A percentile compares a stretch with the other conserved stretches of the same genome.
Evolutionary conservation across 2,797 vertebrate species (phyloP).

Genomic region (Leptatherina wallacei): DNA sequence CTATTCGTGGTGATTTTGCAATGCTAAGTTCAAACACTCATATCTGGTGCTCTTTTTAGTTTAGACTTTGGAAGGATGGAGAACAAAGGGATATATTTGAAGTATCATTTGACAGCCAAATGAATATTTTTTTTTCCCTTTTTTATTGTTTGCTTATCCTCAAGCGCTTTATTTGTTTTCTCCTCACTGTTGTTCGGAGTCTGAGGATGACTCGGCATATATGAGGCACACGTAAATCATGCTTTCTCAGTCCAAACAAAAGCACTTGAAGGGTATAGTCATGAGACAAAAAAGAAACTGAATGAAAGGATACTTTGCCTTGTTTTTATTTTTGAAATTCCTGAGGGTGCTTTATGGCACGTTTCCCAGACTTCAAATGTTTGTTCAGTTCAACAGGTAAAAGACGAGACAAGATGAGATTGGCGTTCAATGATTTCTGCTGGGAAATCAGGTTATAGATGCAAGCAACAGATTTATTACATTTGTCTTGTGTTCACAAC

Average conservation of each 20-base stretch:
- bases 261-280: slow-evolving; percentile 24
- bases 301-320: slow-evolving; percentile 52
- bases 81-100: slow-evolving; percentile 7
- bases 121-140: slow-evolving; percentile 41
- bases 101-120: slow-evolving; percentile 48
- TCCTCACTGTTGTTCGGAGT: neutral
- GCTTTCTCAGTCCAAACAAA: slow-evolving; percentile 53
- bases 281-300: slow-evolving; percentile 49
- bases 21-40: slow-evolving; percentile 19
- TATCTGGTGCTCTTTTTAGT: neutral
- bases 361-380: slow-evolving; percentile 42
- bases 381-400: slow-evolving; percentile 58
- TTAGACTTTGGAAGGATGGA: slow-evolving; percentile 2
- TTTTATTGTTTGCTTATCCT: slow-evolving; percentile 15
- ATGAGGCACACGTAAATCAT: slow-evolving; percentile 40
- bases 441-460: slow-evolving; percentile 49
- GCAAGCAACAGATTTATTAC: slow-evolving; percentile 32
- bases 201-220: neutral
- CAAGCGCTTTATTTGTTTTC: neutral
- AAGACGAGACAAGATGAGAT: slow-evolving; percentile 36
- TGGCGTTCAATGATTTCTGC: slow-evolving; percentile 42
- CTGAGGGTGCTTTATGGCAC: slow-evolving; percentile 42
- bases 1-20: slow-evolving; percentile 3
- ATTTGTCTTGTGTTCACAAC: slow-evolving; percentile 28
- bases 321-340: slow-evolving; percentile 47